Evolutionary conservation across 2,888 invertebrate genomes (phyloP).

Genomic region (Bombylius discolor): DNA sequence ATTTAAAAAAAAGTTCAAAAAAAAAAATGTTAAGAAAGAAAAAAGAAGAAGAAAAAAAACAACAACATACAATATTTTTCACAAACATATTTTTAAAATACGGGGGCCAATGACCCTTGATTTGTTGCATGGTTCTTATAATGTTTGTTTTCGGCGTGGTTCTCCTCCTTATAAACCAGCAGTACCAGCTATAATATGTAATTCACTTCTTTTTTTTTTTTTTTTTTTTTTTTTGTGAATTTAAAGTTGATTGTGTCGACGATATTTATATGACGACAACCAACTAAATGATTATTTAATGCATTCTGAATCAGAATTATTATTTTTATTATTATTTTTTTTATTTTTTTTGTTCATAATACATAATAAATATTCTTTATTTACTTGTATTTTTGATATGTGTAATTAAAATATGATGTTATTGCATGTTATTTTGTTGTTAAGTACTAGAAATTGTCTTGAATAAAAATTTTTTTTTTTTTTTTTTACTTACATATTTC

Average conservation of each 20-base stretch:
- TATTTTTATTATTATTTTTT: no score
- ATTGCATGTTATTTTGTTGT: not conserved
- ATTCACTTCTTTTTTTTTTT: not conserved
- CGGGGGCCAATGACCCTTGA: not conserved
- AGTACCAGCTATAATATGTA: not conserved
- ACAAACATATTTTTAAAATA: not conserved
- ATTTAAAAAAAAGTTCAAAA: no score
- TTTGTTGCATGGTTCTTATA: not conserved
- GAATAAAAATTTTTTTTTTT: not conserved
- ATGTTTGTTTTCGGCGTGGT: not conserved
- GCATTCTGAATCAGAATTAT: no score
- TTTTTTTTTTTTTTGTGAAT: not conserved
- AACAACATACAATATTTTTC: not conserved
- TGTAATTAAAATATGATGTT: no score
- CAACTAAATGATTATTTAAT: no score
- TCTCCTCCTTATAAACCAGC: not conserved
- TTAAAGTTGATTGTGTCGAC: no score
- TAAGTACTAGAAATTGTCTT: not conserved
- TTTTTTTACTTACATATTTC: not conserved
- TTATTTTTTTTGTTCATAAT: no score
- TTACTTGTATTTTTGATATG: no score
- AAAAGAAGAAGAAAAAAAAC: not conserved
- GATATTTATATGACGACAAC: no score
- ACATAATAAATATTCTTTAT: no score
- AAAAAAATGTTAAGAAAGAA: not conserved